These are phyloP conservation scores for Cheilosia urbana DNA, from an alignment of 2,888 invertebrate genomes.

Conservation along the genomic window DNA sequence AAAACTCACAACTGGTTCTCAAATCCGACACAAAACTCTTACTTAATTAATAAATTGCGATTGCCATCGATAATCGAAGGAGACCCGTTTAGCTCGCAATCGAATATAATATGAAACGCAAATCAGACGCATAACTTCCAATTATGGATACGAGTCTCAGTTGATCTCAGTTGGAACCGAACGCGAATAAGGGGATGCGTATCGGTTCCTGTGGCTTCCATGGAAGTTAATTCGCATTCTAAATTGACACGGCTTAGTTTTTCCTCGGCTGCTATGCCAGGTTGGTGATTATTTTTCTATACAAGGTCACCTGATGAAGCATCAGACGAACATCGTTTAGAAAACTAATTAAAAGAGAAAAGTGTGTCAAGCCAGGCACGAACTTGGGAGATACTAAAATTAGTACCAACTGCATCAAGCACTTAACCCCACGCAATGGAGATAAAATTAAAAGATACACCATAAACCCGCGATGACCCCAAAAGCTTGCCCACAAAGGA, in stretches of 20 bases:
- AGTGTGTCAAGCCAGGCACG: constrained; percentile 12
- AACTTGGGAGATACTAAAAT: no score
- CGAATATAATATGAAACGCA: constrained; percentile 48
- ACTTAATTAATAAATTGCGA: constrained; percentile 39
- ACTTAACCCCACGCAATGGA: constrained; percentile 43
- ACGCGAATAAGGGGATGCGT: constrained; percentile 8
- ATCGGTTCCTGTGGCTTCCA: constrained; percentile 28
- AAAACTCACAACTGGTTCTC: constrained; percentile 54
- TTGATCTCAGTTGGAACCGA: not conserved
- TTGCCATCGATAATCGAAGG: constrained; percentile 44
- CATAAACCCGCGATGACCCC: constrained; percentile 22
- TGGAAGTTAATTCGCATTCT: constrained; percentile 69
- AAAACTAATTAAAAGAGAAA: not conserved
- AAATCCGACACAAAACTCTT: constrained; percentile 1
- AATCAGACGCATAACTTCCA: constrained; percentile 57
- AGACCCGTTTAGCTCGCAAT: constrained; percentile 40
- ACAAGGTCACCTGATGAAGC: not conserved
- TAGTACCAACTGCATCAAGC: not conserved
- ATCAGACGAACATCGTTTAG: no score
- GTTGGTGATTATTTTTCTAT: no score
- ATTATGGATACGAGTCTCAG: constrained; percentile 45
- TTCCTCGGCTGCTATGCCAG: not conserved
- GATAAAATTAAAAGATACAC: constrained; percentile 60
- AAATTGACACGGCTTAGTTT: constrained; percentile 63
- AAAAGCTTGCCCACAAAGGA: constrained; percentile 4